A percentile compares a stretch with the other conserved stretches of the same genome.
Evolutionary conservation across 2,888 invertebrate genomes (phyloP).

Genomic region (Stenotaenia linearis): DNA sequence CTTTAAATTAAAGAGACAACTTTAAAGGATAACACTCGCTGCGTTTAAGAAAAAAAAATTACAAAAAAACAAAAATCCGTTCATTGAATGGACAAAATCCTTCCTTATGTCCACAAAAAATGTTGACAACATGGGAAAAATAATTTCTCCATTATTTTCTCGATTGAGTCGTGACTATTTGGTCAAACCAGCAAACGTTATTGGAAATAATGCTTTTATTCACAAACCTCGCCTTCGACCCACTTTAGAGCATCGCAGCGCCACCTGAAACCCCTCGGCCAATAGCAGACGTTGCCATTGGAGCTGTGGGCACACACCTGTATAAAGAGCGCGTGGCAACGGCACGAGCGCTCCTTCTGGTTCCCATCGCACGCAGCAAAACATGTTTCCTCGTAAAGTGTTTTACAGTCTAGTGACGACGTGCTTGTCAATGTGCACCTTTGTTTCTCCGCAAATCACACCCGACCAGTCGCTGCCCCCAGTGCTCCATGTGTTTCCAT

Average conservation of each 20-base stretch:
- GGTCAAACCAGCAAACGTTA: not conserved
- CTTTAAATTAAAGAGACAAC: no score
- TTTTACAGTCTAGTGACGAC: not conserved
- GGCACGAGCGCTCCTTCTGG: conserved; percentile 8
- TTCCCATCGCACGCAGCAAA: not conserved
- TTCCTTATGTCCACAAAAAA: no score
- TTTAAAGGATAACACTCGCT: no score
- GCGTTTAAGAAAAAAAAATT: not conserved
- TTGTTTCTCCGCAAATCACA: not conserved
- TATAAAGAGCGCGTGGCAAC: conserved; percentile 3
- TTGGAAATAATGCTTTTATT: not conserved
- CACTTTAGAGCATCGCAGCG: conserved; percentile 1
- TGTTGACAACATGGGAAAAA: no score
- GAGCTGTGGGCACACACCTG: conserved; percentile 14
- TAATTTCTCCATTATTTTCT: no score
- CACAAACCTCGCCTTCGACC: not conserved
- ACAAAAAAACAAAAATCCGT: not conserved
- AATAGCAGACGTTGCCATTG: not conserved
- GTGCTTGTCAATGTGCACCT: not conserved
- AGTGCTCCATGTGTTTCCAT: not conserved
- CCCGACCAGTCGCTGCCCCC: not conserved
- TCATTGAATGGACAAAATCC: no score
- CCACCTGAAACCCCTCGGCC: conserved; percentile 13
- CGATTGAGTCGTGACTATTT: no score
- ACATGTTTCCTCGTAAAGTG: not conserved